Percentiles rank a stretch among this genome's conserved stretches.
phyloP scores from a whole-genome alignment of 2,113 vertebrate species.

The Cololabis saira region DNA sequence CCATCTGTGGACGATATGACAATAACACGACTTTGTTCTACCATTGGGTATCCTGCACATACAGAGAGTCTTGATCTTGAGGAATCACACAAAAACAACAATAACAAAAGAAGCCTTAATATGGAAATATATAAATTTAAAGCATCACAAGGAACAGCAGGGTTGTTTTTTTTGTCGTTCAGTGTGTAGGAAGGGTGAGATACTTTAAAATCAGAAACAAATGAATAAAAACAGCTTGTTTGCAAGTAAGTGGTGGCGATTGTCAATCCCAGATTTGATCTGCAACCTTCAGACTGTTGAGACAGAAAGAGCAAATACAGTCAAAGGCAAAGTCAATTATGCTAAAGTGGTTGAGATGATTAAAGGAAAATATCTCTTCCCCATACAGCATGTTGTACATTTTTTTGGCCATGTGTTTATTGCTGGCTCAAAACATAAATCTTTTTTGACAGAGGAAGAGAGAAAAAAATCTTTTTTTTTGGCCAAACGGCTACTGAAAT shows the following conservation, averaged over 20 bases:
- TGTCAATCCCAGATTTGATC: neutral
- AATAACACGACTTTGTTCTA: conserved; percentile 39
- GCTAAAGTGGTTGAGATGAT: neutral
- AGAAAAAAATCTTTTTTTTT: neutral
- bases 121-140: conserved; percentile 37
- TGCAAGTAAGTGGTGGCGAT: neutral
- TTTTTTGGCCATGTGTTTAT: no score
- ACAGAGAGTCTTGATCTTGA: conserved; percentile 22
- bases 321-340: conserved; percentile 5
- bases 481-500: neutral
- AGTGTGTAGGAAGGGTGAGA: neutral
- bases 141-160: conserved; percentile 15
- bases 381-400: no score
- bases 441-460: neutral
- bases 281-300: neutral
- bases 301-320: neutral
- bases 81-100: conserved; percentile 23
- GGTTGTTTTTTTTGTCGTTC: neutral
- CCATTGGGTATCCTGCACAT: conserved; percentile 22
- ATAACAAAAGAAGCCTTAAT: neutral
- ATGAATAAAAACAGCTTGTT: neutral
- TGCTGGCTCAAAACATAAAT: no score
- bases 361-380: neutral
- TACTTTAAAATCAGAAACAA: neutral
- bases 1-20: conserved; percentile 40